Conservation (phyloP, 2,113 vertebrate species). For the Edolisoma coerulescens region DNA sequence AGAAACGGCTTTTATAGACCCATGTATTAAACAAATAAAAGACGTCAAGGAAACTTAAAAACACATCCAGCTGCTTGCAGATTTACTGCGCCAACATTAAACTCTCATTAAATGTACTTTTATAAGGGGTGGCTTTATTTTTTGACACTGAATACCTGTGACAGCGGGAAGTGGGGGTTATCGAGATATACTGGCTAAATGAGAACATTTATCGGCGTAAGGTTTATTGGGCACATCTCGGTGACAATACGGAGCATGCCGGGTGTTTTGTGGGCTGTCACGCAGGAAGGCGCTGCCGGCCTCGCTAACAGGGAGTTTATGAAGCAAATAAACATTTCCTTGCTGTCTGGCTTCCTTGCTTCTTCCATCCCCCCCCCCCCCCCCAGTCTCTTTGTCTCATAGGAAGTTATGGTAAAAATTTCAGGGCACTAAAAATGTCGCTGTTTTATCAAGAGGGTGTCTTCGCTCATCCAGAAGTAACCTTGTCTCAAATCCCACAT, state of each 20-base stretch:
- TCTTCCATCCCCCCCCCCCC: fast-evolving
- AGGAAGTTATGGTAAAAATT: not conserved
- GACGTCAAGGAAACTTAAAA: conserved; percentile 41
- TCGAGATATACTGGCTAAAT: conserved; percentile 18
- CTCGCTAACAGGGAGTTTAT: not conserved
- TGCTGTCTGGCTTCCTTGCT: not conserved
- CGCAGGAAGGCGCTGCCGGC: not conserved
- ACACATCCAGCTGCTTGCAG: conserved; percentile 35
- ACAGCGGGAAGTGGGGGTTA: not conserved
- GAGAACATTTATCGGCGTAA: not conserved
- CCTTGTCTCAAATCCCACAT: not conserved
- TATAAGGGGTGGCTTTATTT: conserved; percentile 30
- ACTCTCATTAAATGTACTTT: conserved; percentile 30
- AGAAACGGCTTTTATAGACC: conserved; percentile 30
- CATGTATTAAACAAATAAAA: conserved; percentile 56
- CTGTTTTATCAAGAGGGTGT: not conserved
- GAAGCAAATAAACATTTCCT: not conserved
- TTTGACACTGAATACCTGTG: conserved; percentile 37
- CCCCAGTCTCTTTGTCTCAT: not conserved
- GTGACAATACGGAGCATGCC: not conserved
- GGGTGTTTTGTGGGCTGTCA: not conserved
- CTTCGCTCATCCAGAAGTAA: fast-evolving
- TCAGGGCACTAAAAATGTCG: not conserved
- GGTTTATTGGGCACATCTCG: conserved; percentile 25
- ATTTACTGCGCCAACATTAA: conserved; percentile 42